Evolutionary conservation across 2,888 invertebrate genomes (phyloP).

Genomic region (Pandemis heparana): DNA sequence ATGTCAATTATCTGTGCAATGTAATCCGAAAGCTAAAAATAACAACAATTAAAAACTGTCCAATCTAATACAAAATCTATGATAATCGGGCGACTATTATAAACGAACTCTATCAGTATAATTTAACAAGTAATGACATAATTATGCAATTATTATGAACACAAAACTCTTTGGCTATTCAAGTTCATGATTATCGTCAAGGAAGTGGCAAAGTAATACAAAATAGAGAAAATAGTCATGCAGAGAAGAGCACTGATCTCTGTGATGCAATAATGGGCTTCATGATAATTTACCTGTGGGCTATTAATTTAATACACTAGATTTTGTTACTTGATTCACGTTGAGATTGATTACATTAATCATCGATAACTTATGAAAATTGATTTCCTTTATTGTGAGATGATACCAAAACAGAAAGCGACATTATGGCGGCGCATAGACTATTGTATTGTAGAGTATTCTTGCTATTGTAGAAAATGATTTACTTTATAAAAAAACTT

Average conservation of each 20-base stretch:
- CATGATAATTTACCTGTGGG: slow-evolving; percentile 52
- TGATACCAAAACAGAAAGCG: slow-evolving; percentile 82
- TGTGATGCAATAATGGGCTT: slow-evolving; percentile 41
- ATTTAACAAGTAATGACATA: slow-evolving; percentile 13
- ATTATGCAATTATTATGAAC: slow-evolving; percentile 21
- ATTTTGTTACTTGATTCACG: slow-evolving; percentile 29
- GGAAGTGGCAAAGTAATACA: slow-evolving; percentile 53
- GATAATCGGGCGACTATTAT: slow-evolving; percentile 12
- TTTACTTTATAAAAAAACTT: not conserved
- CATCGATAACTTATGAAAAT: slow-evolving; percentile 68
- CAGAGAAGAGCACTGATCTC: slow-evolving; percentile 45
- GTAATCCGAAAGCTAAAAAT: slow-evolving; percentile 36
- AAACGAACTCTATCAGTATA: not conserved
- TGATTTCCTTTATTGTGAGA: slow-evolving; percentile 72
- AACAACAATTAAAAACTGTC: slow-evolving; percentile 42
- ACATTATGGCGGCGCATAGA: slow-evolving; percentile 78
- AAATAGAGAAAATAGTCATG: slow-evolving; percentile 58
- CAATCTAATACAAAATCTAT: slow-evolving; percentile 30
- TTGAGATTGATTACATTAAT: slow-evolving; percentile 48
- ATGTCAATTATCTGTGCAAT: slow-evolving; percentile 12
- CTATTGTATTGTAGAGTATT: slow-evolving; percentile 46
- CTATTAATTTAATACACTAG: slow-evolving; percentile 38
- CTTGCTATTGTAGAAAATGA: slow-evolving; percentile 8
- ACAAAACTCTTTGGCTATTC: slow-evolving; percentile 27
- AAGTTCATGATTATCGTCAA: slow-evolving; percentile 43